Evolutionary conservation across 2,113 vertebrate genomes (phyloP).

Genomic region (Glaucidium brasilianum): DNA sequence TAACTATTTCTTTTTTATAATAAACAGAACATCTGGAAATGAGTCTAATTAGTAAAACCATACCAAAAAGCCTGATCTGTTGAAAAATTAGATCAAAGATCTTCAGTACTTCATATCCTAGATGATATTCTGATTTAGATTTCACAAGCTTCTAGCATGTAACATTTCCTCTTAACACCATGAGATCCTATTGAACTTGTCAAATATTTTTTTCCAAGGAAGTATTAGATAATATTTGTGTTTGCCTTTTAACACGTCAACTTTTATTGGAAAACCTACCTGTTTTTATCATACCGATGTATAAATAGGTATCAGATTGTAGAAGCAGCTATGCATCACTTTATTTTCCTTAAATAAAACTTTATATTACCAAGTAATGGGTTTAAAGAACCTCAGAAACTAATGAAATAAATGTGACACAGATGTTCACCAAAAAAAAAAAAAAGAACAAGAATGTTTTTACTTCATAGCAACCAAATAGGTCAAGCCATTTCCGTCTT

Average conservation of each 20-base stretch:
- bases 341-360: slow-evolving; percentile 41
- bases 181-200: background rate
- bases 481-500: slow-evolving; percentile 80
- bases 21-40: background rate
- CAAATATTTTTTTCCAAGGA: background rate
- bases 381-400: slow-evolving; percentile 69
- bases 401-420: slow-evolving; percentile 75
- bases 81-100: slow-evolving; percentile 18
- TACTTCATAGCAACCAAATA: slow-evolving; percentile 80
- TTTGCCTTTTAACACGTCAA: background rate
- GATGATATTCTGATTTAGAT: background rate
- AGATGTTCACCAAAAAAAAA: slow-evolving; percentile 73
- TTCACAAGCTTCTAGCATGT: background rate
- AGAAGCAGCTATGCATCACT: background rate
- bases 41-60: background rate
- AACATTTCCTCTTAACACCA: background rate
- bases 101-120: background rate
- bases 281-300: background rate
- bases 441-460: slow-evolving; percentile 75
- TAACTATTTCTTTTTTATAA: background rate
- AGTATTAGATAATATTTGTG: background rate
- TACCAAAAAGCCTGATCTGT: background rate
- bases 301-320: background rate
- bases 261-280: background rate
- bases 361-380: slow-evolving; percentile 54